Percentiles rank a stretch among this genome's conserved stretches.
These are phyloP conservation scores for Clarias magur DNA, from an alignment of 2,113 vertebrate species.

Conservation along the genomic window DNA sequence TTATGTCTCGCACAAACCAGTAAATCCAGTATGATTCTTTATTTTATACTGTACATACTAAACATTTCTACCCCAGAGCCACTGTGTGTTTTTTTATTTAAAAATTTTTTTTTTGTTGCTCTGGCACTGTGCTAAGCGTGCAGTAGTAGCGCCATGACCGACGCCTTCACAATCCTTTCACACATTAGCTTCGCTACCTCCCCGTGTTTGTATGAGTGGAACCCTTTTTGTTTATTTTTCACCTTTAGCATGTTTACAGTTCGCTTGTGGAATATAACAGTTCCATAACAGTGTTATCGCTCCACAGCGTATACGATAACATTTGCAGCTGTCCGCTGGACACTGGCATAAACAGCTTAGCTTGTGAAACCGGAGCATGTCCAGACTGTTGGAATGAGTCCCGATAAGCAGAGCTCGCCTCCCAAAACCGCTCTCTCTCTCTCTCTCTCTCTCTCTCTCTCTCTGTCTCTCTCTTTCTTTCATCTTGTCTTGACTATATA, in stretches of 20 bases:
- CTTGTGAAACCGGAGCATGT: conserved; percentile 59
- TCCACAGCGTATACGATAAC: conserved; percentile 61
- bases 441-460: conserved; percentile 15
- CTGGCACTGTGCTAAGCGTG: background rate
- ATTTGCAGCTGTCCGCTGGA: conserved; percentile 63
- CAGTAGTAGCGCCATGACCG: background rate
- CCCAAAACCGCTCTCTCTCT: background rate
- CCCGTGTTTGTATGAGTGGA: background rate
- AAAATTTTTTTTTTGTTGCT: too few relatives aligned
- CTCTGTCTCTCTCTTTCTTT: conserved; percentile 9
- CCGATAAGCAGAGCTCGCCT: conserved; percentile 52
- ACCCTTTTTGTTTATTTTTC: conserved; percentile 15
- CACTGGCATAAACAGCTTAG: conserved; percentile 64
- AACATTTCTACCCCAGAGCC: background rate
- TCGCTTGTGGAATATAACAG: conserved; percentile 35
- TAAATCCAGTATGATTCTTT: background rate
- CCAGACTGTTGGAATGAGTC: conserved; percentile 61
- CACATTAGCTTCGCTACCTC: background rate
- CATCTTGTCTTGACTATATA: background rate
- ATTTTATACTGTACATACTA: background rate
- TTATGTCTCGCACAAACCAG: background rate
- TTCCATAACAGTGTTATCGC: conserved; percentile 62
- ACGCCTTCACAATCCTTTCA: background rate
- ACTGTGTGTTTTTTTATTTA: background rate
- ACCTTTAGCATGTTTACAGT: conserved; percentile 31